Evolutionary conservation across 2,113 vertebrate genomes (phyloP).

Genomic region (Dascyllus trimaculatus): DNA sequence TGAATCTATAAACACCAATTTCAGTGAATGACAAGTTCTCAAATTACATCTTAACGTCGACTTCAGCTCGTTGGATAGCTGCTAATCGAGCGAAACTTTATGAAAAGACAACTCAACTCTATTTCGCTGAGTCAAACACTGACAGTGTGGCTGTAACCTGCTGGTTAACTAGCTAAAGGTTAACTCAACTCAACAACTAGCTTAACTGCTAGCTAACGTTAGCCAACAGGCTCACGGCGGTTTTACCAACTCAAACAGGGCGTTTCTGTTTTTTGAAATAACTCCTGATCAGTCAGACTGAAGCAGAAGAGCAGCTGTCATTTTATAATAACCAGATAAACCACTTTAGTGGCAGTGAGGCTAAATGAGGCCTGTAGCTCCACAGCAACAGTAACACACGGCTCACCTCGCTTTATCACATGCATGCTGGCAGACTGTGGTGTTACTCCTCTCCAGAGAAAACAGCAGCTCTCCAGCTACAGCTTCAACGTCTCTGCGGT

Average conservation of each 20-base stretch:
- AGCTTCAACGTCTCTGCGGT: neutral
- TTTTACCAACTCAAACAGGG: neutral
- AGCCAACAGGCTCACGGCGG: neutral
- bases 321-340: fast-evolving
- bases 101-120: too few relatives aligned
- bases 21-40: neutral
- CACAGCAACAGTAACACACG: fast-evolving
- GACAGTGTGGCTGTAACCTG: too few relatives aligned
- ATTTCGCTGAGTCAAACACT: too few relatives aligned
- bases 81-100: neutral
- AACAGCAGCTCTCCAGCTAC: constrained; percentile 13
- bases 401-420: constrained; percentile 93
- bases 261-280: neutral
- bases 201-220: neutral
- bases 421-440: constrained; percentile 84
- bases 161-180: too few relatives aligned
- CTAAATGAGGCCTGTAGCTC: constrained; percentile 2
- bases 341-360: neutral
- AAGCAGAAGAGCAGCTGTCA: too few relatives aligned
- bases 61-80: neutral
- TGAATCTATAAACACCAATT: neutral
- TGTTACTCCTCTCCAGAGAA: neutral
- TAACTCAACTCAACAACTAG: neutral
- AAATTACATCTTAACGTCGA: neutral
- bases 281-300: neutral